Evolutionary conservation across 2,888 invertebrate genomes (phyloP).

Genomic region (Tillus elongatus): DNA sequence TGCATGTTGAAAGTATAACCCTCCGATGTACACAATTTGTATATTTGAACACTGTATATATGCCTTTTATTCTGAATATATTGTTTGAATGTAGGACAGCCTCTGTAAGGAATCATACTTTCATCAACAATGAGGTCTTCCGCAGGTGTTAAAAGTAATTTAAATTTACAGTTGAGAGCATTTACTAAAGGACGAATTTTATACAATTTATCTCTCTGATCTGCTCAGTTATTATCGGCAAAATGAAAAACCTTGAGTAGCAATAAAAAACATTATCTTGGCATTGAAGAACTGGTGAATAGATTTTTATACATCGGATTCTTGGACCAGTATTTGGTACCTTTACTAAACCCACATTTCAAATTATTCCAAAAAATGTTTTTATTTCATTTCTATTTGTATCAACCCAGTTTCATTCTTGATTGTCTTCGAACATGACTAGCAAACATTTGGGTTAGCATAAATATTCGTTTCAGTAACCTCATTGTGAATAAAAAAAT

Average conservation of each 20-base stretch:
- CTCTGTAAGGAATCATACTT: conserved; percentile 5
- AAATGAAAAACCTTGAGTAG: background rate
- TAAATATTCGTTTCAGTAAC: too few relatives aligned
- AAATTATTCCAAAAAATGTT: background rate
- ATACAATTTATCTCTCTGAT: background rate
- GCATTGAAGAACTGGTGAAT: background rate
- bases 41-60: background rate
- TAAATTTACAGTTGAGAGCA: background rate
- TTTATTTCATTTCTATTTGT: background rate
- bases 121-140: conserved; percentile 3
- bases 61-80: background rate
- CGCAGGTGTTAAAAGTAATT: background rate
- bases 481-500: too few relatives aligned
- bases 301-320: background rate
- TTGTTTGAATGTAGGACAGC: background rate
- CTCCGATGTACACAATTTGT: conserved; percentile 4
- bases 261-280: background rate
- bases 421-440: too few relatives aligned
- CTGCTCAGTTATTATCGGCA: background rate
- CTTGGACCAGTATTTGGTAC: background rate
- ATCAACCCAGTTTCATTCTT: too few relatives aligned
- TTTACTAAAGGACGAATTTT: conserved; percentile 1
- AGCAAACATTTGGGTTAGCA: too few relatives aligned
- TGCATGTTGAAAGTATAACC: conserved; percentile 2
- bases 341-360: background rate